Percentiles rank a stretch among this genome's conserved stretches.
Conservation (phyloP, 2,888 invertebrate species). For the Deroplatys truncata region DNA sequence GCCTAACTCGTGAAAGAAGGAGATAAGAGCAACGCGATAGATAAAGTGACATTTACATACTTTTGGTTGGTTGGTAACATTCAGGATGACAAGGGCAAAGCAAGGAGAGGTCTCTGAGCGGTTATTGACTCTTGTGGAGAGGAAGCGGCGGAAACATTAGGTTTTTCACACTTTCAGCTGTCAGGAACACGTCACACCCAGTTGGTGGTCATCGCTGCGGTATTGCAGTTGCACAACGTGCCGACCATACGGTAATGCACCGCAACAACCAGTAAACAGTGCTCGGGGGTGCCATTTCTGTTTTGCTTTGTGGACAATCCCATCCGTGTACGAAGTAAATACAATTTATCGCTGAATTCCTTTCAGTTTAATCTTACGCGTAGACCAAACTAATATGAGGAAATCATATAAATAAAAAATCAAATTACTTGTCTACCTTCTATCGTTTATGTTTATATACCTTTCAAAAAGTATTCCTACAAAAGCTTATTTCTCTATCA, state of each 20-base stretch:
- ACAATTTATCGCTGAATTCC: too few relatives aligned
- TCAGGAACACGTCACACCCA: neutral
- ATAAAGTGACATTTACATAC: neutral
- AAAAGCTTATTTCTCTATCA: too few relatives aligned
- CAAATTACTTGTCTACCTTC: too few relatives aligned
- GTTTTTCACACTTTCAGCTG: neutral
- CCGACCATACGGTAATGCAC: neutral
- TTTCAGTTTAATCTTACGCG: too few relatives aligned
- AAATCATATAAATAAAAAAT: too few relatives aligned
- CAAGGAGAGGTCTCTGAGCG: neutral
- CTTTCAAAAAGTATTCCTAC: too few relatives aligned
- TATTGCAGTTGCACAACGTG: neutral
- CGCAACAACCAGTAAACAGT: too few relatives aligned
- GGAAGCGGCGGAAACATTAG: neutral
- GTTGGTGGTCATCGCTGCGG: neutral
- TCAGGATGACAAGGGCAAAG: neutral
- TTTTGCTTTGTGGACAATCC: too few relatives aligned
- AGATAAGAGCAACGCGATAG: neutral
- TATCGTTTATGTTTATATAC: too few relatives aligned
- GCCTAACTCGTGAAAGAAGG: neutral
- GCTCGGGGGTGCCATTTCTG: too few relatives aligned
- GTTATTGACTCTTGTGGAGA: neutral
- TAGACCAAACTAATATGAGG: too few relatives aligned
- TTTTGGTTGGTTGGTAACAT: neutral
- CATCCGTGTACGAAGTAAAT: too few relatives aligned